phyloP scores from a whole-genome alignment of 2,113 vertebrate species.

The Glaucomys volans region DNA sequence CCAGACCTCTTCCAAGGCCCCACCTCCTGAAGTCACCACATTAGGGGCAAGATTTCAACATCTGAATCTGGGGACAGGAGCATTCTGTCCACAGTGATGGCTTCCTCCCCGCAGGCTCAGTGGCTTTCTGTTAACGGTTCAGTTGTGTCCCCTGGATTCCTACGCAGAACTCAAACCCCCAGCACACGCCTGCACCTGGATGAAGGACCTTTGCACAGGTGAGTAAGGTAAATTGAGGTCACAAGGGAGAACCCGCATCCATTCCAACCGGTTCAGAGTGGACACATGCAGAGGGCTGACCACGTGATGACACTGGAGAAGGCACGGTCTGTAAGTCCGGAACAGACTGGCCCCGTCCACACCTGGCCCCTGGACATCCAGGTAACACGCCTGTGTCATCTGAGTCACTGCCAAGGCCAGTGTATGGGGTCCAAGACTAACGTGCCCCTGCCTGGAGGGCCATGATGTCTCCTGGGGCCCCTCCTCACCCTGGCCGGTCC shows the following conservation, averaged over 20 bases:
- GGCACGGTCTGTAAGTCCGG: not conserved
- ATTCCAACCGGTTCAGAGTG: not conserved
- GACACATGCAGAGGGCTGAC: not conserved
- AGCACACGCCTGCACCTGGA: too few species aligned
- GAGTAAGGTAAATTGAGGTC: not conserved
- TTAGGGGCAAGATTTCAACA: not conserved
- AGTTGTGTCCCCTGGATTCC: not conserved
- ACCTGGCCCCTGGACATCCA: not conserved
- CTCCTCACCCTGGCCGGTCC: too few species aligned
- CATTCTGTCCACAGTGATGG: not conserved
- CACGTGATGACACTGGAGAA: not conserved
- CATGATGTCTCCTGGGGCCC: too few species aligned
- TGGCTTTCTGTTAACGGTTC: not conserved
- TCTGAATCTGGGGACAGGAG: not conserved
- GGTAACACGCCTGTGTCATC: not conserved
- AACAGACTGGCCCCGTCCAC: too few species aligned
- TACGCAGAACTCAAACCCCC: not conserved
- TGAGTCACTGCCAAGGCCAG: not conserved
- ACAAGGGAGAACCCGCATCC: not conserved
- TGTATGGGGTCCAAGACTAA: too few species aligned
- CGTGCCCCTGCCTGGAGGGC: too few species aligned
- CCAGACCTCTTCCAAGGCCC: not conserved
- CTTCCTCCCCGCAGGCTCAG: not conserved
- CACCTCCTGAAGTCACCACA: not conserved
- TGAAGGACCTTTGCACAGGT: not conserved